Percentiles rank a stretch among this genome's conserved stretches.
phyloP scores from a whole-genome alignment of 2,113 vertebrate species.

The Protomyctophum bolini region DNA sequence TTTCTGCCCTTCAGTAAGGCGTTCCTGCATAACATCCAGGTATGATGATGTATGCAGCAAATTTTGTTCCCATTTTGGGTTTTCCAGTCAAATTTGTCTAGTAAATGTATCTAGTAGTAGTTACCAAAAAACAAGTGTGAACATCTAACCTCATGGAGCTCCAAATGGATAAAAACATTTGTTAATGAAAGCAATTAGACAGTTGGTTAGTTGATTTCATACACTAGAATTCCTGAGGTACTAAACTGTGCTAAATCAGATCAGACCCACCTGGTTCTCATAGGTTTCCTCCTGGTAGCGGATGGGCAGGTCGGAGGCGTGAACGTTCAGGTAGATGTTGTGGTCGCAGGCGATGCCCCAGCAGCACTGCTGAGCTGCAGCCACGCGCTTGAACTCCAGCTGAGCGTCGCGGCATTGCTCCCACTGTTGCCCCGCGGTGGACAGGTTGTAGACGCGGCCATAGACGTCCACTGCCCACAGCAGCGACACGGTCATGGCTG shows the following conservation, averaged over 20 bases:
- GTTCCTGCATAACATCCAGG: too few relatives aligned
- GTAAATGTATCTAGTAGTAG: too few relatives aligned
- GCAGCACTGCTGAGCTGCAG: slow-evolving; percentile 87
- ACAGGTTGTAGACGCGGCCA: slow-evolving; percentile 90
- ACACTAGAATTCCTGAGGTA: too few relatives aligned
- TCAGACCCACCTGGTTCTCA: slow-evolving; percentile 89
- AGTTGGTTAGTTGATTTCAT: too few relatives aligned
- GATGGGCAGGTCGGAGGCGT: slow-evolving; percentile 88
- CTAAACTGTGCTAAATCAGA: neutral
- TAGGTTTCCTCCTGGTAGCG: slow-evolving; percentile 92
- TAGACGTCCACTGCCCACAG: slow-evolving; percentile 95
- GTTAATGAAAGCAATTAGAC: too few relatives aligned
- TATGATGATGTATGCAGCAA: too few relatives aligned
- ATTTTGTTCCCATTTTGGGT: too few relatives aligned
- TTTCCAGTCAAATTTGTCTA: too few relatives aligned
- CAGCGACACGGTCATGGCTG: slow-evolving; percentile 84
- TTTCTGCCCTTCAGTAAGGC: too few relatives aligned
- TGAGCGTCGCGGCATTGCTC: slow-evolving; percentile 86
- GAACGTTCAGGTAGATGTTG: slow-evolving; percentile 88
- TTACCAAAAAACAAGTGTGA: too few relatives aligned
- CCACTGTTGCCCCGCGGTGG: slow-evolving; percentile 91
- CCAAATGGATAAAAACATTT: too few relatives aligned
- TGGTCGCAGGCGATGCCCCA: slow-evolving; percentile 96
- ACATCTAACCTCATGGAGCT: too few relatives aligned
- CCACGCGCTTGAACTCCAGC: slow-evolving; percentile 91